Evolutionary conservation across 2,888 invertebrate genomes (phyloP).

Genomic region (Alloplasta piceator): DNA sequence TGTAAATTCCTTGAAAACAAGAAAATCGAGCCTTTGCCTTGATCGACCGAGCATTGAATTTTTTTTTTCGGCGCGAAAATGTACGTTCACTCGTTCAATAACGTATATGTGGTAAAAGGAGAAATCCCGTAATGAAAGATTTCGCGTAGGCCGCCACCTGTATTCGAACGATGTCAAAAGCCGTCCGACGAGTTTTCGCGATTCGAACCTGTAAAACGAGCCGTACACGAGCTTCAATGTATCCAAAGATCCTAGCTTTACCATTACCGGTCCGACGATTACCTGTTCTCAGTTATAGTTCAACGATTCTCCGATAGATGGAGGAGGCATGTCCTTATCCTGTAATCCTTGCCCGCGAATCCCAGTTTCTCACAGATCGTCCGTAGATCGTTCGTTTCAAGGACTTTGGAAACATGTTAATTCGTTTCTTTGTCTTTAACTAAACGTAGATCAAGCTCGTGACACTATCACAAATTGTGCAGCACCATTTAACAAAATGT

Average conservation of each 20-base stretch:
- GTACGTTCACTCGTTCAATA: not conserved
- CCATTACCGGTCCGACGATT: slow-evolving; percentile 67
- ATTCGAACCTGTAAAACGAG: slow-evolving; percentile 37
- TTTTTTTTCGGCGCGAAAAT: not conserved
- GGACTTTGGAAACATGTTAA: slow-evolving; percentile 7
- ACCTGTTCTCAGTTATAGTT: slow-evolving; percentile 70
- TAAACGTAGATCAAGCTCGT: slow-evolving; percentile 4
- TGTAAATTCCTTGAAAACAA: too few species aligned
- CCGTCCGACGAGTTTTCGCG: slow-evolving; percentile 28
- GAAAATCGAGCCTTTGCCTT: slow-evolving; percentile 1
- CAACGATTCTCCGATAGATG: slow-evolving; percentile 72
- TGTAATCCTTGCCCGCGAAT: not conserved
- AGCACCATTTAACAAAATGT: slow-evolving; percentile 67
- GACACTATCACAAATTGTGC: slow-evolving; percentile 29
- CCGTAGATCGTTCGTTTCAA: slow-evolving; percentile 55
- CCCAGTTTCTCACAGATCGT: not conserved
- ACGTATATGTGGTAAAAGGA: slow-evolving; percentile 8
- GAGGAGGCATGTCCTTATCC: slow-evolving; percentile 64
- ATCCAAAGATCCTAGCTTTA: slow-evolving; percentile 62
- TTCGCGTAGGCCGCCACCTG: slow-evolving; percentile 60
- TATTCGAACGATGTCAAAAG: slow-evolving; percentile 68
- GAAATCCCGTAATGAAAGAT: slow-evolving; percentile 22
- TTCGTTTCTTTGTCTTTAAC: too few species aligned
- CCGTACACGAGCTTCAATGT: slow-evolving; percentile 56
- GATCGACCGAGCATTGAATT: not conserved